Evolutionary conservation across 2,888 invertebrate species (phyloP).

Genomic region (Chamaedrilus cognettii): DNA sequence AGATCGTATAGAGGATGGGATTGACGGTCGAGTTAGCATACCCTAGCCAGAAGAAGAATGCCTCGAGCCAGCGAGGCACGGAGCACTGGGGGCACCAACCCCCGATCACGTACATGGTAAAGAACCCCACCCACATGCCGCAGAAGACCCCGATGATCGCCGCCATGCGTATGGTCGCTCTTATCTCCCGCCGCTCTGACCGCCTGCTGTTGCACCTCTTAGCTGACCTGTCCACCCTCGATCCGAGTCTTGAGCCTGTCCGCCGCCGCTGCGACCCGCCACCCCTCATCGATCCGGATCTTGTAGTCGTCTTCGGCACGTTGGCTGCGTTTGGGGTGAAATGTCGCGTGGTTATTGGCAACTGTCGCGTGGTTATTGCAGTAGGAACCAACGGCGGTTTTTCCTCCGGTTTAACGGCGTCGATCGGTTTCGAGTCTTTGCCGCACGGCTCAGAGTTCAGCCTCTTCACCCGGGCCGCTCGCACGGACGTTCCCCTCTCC

Average conservation of each 20-base stretch:
- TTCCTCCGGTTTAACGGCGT: too few species aligned
- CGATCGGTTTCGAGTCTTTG: neutral
- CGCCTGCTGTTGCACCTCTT: neutral
- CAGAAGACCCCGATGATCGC: conserved; percentile 59
- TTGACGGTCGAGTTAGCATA: conserved; percentile 59
- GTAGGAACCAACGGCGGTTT: too few species aligned
- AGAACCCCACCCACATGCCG: conserved; percentile 60
- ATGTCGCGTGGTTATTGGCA: neutral
- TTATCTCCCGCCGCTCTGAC: conserved; percentile 52
- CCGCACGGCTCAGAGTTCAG: neutral
- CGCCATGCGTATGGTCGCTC: conserved; percentile 59
- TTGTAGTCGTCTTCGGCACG: neutral
- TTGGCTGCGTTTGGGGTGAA: neutral
- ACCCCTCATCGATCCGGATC: neutral
- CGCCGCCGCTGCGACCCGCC: neutral
- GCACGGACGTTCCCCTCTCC: neutral
- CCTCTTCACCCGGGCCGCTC: neutral
- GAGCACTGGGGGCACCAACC: conserved; percentile 45
- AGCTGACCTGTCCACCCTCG: neutral
- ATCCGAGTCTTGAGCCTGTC: neutral
- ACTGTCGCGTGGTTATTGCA: neutral
- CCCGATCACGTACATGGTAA: conserved; percentile 57
- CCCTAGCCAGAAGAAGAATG: conserved; percentile 58
- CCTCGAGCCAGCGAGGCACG: conserved; percentile 49
- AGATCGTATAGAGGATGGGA: conserved; percentile 58